Percentiles rank a stretch among this genome's conserved stretches.
Evolutionary conservation across 2,797 vertebrate genomes (phyloP).

Genomic region (Microcaecilia unicolor): DNA sequence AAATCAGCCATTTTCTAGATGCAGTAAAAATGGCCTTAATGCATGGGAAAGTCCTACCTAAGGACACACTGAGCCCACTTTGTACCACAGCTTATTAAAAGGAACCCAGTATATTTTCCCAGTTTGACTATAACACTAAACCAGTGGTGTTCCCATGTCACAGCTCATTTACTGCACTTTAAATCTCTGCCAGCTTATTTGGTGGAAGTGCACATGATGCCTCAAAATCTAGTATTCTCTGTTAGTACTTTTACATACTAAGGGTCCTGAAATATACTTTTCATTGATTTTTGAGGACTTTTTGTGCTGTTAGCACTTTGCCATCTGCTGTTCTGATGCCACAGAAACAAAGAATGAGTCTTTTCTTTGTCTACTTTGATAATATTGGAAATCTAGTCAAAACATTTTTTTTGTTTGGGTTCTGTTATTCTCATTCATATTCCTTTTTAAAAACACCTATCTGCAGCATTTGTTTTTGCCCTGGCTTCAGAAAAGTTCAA

Average conservation of each 20-base stretch:
- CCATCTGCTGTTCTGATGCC: constrained; percentile 39
- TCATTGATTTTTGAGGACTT: constrained; percentile 31
- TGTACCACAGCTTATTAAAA: too few species aligned
- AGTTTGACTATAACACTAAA: constrained; percentile 29
- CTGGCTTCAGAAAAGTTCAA: too few species aligned
- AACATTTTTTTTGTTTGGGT: too few species aligned
- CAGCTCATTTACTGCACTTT: constrained; percentile 35
- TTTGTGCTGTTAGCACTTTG: constrained; percentile 27
- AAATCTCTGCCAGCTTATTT: constrained; percentile 34
- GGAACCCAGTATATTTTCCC: too few species aligned
- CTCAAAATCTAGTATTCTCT: constrained; percentile 17
- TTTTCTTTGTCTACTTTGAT: neutral
- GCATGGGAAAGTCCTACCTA: too few species aligned
- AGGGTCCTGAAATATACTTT: constrained; percentile 31
- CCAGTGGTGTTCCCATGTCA: constrained; percentile 27
- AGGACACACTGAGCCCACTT: too few species aligned
- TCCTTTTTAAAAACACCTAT: too few species aligned
- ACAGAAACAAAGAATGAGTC: constrained; percentile 10
- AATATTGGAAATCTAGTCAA: neutral
- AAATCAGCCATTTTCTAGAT: too few species aligned
- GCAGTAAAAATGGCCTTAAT: too few species aligned
- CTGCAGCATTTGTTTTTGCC: too few species aligned
- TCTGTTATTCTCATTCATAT: too few species aligned
- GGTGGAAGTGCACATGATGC: constrained; percentile 28
- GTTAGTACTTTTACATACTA: constrained; percentile 20